Conservation (phyloP, 2,888 invertebrate genomes). For the Microchrysa polita region DNA sequence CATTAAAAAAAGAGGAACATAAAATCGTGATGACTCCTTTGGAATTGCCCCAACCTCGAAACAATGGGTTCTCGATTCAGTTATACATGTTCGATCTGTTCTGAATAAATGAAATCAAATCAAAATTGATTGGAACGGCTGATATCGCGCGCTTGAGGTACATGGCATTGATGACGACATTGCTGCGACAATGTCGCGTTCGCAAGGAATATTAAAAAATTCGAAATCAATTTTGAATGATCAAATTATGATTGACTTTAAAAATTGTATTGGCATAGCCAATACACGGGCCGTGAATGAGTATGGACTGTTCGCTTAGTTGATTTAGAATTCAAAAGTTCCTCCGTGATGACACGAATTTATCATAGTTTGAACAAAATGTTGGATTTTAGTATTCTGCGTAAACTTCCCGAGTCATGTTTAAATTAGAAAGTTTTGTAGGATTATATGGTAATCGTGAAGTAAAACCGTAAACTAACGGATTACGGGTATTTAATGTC, state of each 20-base stretch:
- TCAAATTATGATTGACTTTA: conserved; percentile 18
- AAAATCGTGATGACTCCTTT: conserved; percentile 28
- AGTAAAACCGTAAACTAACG: too few relatives aligned
- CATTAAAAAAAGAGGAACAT: conserved; percentile 30
- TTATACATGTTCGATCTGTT: conserved; percentile 34
- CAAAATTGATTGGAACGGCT: conserved; percentile 10
- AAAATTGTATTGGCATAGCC: not conserved
- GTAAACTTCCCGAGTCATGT: not conserved
- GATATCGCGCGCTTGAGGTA: conserved; percentile 28
- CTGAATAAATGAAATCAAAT: conserved; percentile 24
- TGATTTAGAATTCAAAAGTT: too few relatives aligned
- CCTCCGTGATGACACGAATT: not conserved
- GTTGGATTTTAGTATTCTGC: not conserved
- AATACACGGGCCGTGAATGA: not conserved
- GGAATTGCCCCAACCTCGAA: conserved; percentile 8
- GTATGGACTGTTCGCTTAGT: too few relatives aligned
- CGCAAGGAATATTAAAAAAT: conserved; percentile 23
- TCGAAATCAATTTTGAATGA: conserved; percentile 3
- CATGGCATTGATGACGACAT: conserved; percentile 23
- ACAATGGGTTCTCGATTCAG: conserved; percentile 12
- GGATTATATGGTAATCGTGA: too few relatives aligned
- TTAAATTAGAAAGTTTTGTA: not conserved
- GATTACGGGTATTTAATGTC: too few relatives aligned
- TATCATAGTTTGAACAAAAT: not conserved
- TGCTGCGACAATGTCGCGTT: conserved; percentile 5